Evolutionary conservation across 2,797 vertebrate species (phyloP), one percentile per base, ranked within the genome.

Genomic region (Poecile montanus): DNA sequence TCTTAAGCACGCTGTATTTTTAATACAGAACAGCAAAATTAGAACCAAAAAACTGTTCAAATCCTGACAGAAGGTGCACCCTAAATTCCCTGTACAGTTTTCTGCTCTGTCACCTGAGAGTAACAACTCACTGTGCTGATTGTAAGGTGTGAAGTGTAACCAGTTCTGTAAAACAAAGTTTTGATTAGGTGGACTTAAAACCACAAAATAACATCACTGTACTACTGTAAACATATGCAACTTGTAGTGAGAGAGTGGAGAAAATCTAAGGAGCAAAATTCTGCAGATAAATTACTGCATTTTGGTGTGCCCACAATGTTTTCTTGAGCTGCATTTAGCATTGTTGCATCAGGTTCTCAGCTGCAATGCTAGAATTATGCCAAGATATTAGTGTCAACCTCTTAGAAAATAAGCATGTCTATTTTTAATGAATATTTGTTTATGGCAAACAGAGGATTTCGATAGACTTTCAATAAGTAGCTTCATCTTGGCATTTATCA

Each of bases 401-500:
- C 68, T 86, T 93, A 77, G 73, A 93, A 96, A 97, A 95, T 57
- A 92, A 93, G 84, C 78, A 92, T 70, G 53, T 96, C 70, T 94
- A 48, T 67, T 97, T 97, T 97, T 96, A 91, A 65, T 85, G 84
- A 96, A 86, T 94, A 96, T 97, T 96, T 97, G 89, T 89, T 97
- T 97, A 96, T 95, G 86, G 90, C 94, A 97, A 98, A 97, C 67
- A 96, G 92, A 96, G 70, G 92, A 97, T 96, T 97, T 97, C 77
- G 23, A 97, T 96, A 95, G 66, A 96, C 86, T 97, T 97, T 93
- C 97, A 97, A 51, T 95, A 97, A 96, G 95, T 75, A 96, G 94
- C 86, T 97, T 97, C 96, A 96, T 97, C 95, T 95, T 97, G 97
- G 96, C 95, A 97, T 98, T 98, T 97, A 97, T 97, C 95, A 97